Base-by-base conservation (phyloP, 2,888 invertebrate species). In the Scrobipalpa atriplicella region DNA sequence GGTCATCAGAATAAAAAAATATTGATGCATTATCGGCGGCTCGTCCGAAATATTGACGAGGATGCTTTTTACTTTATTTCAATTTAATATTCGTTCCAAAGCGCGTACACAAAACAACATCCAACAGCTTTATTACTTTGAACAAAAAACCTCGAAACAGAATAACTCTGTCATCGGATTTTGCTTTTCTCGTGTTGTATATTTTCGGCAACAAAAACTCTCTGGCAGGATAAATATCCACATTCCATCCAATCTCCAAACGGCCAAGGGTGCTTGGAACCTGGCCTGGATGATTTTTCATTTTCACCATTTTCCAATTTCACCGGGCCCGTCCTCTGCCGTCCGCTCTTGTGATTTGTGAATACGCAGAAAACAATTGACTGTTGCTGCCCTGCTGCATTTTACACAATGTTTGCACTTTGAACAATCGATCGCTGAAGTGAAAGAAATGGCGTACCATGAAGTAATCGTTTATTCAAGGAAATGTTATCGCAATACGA, bases 221-320 rank as follows among this genome's bases (percentile, higher is more conserved):
- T 73, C 73, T 69, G 69, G 66, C 65, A 66, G 72, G 68, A 76
- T 75, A 73, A 75, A 76, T 72, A 74, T 74, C 73, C 71, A 73
- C 69, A 74, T 72, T 72, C 70, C 72, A 74, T 73, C 75, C 36
- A n/a, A 36, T n/a, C n/a, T n/a, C n/a, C n/a, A n/a, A n/a, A 78
- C 78, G 77, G 78, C 77, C 79, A 81, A 80, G 81, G 67, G 77
- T 65, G 65, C 76, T 70, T 73, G 77, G 68, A 67, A 73, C 69
- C 68, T 64, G 63, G 66, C 72, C 75, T 73, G 74, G 69, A 79
- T 77, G 78, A 78, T 79, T 81, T 81, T 82, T 80, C 74, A 81
- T 78, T 81, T 79, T 79, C 76, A 76, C 80, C 78, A 75, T 79
- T 79, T 81, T 78, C 75, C 76, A 77, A 77, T 78, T 72, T 71